Base-by-base conservation (phyloP, 1,140 invertebrate species). In the Akabosia matsudoensis region DNA sequence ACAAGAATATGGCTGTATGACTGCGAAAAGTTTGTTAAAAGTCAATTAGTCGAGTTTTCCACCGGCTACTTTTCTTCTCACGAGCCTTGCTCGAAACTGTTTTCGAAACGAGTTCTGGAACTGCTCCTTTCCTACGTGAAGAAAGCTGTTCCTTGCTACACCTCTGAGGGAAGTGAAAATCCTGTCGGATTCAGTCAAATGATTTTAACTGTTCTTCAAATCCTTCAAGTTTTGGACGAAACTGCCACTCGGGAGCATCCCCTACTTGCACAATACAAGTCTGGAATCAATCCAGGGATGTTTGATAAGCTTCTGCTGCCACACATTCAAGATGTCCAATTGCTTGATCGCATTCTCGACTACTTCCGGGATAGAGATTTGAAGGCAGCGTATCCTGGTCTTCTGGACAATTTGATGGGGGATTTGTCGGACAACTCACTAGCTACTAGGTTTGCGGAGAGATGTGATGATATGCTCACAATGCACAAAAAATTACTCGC, bases 281-380 rank as follows among this genome's bases (percentile, higher is more conserved):
- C 10, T 3, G 70, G 70, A n/a, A 22, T 72, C 14, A 24, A 37
- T 34, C 7, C 2, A 4, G 37, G 13, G 4, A 7, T 7, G 1
- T 72, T 72, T 45, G 70, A 72, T 45, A 34, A 72, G 26, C 70
- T 72, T 45, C 10, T 72, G 7, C 34, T 72, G 22, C 70, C 70
- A 72, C 37, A 45, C 16, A 13, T 3, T n/a, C 2, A 33, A 13
- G 70, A 72, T 22, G 45, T 72, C 33, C 13, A 7, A 26, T 26
- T 72, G n/a, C 61, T 67, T 4, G 61, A 67, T 31, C 26, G 31
- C 3, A 67, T 67, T 2, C 24, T 67, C 3, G 24, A 30, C 61
- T 67, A 67, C 61, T 67, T 67, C 22, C 7, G 30, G 28, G 4
- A 67, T 30, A 28, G 61, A 7, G 61, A 67, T n/a, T 7, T 16